Percentiles rank a stretch among this genome's conserved stretches.
Conservation (phyloP, 2,888 invertebrate species). For the Netelia melanura region DNA sequence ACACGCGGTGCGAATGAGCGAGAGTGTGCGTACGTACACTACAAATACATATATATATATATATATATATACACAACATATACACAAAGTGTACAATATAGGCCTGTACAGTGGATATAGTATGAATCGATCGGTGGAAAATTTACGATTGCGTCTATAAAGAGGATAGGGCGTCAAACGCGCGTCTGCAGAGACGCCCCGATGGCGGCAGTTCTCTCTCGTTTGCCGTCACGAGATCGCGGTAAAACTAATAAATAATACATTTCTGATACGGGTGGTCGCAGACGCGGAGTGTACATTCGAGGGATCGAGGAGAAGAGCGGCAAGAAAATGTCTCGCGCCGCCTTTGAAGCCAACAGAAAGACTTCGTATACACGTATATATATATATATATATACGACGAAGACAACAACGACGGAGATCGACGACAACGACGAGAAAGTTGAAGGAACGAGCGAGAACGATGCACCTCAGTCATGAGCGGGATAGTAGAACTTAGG, state of each 20-base stretch:
- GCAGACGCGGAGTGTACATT: constrained; percentile 46
- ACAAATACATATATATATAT: not conserved
- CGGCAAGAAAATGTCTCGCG: constrained; percentile 73
- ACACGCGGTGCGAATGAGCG: constrained; percentile 68
- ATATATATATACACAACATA: constrained; percentile 17
- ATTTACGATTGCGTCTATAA: constrained; percentile 74
- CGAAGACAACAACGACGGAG: constrained; percentile 47
- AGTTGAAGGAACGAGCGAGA: constrained; percentile 38
- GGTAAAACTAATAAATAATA: constrained; percentile 76
- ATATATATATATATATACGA: constrained; percentile 20
- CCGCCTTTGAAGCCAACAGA: constrained; percentile 74
- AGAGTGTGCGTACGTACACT: constrained; percentile 41
- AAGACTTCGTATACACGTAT: constrained; percentile 34
- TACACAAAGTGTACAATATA: constrained; percentile 28
- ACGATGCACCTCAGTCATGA: constrained; percentile 28
- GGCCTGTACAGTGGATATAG: constrained; percentile 45
- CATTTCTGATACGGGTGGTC: constrained; percentile 78
- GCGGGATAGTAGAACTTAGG: constrained; percentile 61
- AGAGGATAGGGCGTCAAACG: constrained; percentile 66
- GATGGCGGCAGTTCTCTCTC: constrained; percentile 68
- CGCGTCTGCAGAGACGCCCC: constrained; percentile 62
- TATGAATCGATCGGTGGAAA: constrained; percentile 69
- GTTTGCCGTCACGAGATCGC: constrained; percentile 68
- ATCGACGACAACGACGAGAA: constrained; percentile 40
- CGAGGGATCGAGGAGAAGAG: constrained; percentile 50